Evolutionary conservation across 1,140 invertebrate species (phyloP), one percentile per base, ranked within the genome.

Genomic region (Aphaenogaster rudis): DNA sequence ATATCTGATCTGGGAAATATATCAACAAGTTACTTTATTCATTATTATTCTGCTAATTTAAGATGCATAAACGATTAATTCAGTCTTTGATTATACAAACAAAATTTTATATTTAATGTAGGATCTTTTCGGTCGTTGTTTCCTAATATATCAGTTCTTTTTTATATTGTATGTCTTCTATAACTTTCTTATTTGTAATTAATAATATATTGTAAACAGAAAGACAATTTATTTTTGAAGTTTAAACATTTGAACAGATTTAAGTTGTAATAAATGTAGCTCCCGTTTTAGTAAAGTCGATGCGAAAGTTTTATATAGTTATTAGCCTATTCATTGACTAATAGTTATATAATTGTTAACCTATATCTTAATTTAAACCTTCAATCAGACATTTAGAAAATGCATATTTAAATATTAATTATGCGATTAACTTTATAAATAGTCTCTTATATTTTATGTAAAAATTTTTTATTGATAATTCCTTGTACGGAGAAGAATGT

Each of bases 11-110:
- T 17, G 13, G n/a, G 0, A 48, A 69, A 69, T 6, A 42, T 45
- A 6, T 48, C 1, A 9, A 48, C 42, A 69, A 69, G 21, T 48
- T 69, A 36, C 15, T 39, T 8, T 28, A 28, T 28, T 28, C 28
- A n/a, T 69, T 69, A 45, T 48, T 45, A 71, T 71, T 71, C 13
- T 50, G 15, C 8, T 48, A 69, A 71, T 50, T 48, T 71, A 0
- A 71, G 21, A 45, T 67, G 11, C 9, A 67, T 5, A 67, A 66
- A 50, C 28, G 13, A 71, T 11, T n/a, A 3, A 21, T 0, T 71
- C 13, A 69, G 2, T 48, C 21, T 69, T 48, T 69, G 6, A 64
- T 64, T 45, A 45, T 15, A 28, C 0, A 45, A 48, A 48, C 45
- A 15, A 69, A 45, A 50, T 28, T 33, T 48, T 33, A 64, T 39